Conservation (phyloP, 64 coral and sea anemone genomes). For the Astreopora myriophthalma region DNA sequence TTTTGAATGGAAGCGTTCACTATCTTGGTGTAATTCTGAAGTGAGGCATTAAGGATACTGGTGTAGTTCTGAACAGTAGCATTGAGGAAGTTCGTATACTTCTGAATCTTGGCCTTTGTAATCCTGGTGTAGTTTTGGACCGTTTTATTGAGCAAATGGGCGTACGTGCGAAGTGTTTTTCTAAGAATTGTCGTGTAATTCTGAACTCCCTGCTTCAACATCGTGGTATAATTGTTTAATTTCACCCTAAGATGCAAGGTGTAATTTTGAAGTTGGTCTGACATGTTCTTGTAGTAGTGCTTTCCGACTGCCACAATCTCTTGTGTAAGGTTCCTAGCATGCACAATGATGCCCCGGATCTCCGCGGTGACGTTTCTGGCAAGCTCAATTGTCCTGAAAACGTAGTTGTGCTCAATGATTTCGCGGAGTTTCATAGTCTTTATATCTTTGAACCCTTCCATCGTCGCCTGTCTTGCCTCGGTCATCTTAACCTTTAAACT, state of each 20-base stretch:
- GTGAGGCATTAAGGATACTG: neutral
- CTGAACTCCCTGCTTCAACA: neutral
- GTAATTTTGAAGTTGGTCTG: slow-evolving; percentile 61
- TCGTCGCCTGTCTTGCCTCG: slow-evolving; percentile 32
- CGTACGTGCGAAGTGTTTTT: neutral
- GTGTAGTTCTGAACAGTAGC: slow-evolving; percentile 12
- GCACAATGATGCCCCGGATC: slow-evolving; percentile 45
- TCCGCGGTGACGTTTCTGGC: slow-evolving; percentile 65
- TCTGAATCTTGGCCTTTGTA: neutral
- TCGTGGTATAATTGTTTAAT: neutral
- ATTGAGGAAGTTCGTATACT: neutral
- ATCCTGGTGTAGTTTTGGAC: slow-evolving; percentile 41
- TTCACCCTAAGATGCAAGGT: slow-evolving; percentile 38
- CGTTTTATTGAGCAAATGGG: neutral
- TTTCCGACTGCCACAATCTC: slow-evolving; percentile 75
- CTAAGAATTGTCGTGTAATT: neutral
- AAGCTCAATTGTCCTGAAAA: slow-evolving; percentile 76
- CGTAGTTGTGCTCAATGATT: slow-evolving; percentile 84
- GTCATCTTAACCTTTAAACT: slow-evolving; percentile 68
- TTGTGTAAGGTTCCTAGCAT: slow-evolving; percentile 74
- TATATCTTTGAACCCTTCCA: slow-evolving; percentile 57
- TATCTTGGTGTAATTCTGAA: slow-evolving; percentile 1
- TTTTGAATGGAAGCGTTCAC: neutral
- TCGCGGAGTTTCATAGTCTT: slow-evolving; percentile 84
- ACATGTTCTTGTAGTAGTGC: slow-evolving; percentile 83